Evolutionary conservation across 2,797 vertebrate species (phyloP).

Genomic region (Crocodylus rhombifer): DNA sequence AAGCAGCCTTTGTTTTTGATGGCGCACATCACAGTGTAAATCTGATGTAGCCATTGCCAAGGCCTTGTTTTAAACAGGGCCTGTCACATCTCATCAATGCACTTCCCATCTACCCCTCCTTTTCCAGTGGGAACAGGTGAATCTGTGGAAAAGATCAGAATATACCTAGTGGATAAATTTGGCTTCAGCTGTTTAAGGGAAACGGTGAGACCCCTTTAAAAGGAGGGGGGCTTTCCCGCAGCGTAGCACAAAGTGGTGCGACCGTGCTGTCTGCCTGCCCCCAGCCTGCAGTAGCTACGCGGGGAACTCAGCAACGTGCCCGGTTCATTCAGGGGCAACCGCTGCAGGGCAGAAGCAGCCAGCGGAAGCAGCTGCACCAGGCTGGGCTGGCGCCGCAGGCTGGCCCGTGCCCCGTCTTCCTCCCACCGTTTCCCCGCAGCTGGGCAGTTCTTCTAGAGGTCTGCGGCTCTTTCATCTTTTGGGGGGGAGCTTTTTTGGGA

Average conservation of each 20-base stretch:
- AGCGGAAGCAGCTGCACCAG: too few species aligned
- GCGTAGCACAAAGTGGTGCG: too few species aligned
- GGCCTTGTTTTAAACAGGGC: not conserved
- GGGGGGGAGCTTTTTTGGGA: too few species aligned
- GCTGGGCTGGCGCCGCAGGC: too few species aligned
- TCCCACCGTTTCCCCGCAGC: too few species aligned
- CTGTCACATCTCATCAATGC: not conserved
- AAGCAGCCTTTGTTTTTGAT: not conserved
- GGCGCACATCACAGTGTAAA: not conserved
- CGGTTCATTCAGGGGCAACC: too few species aligned
- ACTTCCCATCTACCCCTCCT: not conserved
- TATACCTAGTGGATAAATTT: not conserved
- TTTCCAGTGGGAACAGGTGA: not conserved
- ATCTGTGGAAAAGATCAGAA: not conserved
- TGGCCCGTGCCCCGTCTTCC: too few species aligned
- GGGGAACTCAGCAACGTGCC: too few species aligned
- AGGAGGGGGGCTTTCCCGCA: too few species aligned
- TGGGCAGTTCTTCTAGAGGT: not conserved
- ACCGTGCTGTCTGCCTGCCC: too few species aligned
- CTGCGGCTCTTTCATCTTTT: not conserved
- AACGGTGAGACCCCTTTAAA: not conserved
- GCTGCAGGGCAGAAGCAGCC: too few species aligned
- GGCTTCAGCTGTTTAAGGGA: accelerated
- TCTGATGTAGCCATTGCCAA: not conserved
- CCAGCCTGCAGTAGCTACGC: too few species aligned